Conservation (phyloP, 2,888 invertebrate genomes). For the Trissoscelio sp. region DNA sequence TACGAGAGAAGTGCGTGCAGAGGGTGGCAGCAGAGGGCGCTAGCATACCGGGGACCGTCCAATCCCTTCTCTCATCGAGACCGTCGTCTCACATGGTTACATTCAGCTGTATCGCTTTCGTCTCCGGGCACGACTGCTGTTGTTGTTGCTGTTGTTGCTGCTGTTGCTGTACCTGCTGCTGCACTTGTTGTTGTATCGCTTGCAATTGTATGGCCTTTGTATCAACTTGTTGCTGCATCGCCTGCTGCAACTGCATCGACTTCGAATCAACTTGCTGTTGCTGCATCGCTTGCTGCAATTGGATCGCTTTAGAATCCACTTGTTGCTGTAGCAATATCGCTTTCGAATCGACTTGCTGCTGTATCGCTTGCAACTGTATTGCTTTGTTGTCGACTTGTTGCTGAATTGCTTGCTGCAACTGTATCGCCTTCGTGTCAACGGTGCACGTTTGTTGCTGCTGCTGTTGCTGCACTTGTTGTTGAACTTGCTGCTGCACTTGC, state of each 20-base stretch:
- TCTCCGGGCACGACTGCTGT: constrained; percentile 81
- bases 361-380: constrained; percentile 77
- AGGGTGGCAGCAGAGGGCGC: constrained; percentile 82
- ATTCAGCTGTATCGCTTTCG: constrained; percentile 83
- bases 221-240: constrained; percentile 72
- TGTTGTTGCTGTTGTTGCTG: constrained; percentile 79
- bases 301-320: constrained; percentile 78
- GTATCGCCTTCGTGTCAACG: constrained; percentile 73
- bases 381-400: constrained; percentile 77
- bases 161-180: constrained; percentile 81
- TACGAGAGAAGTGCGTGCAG: constrained; percentile 83
- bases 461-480: constrained; percentile 82
- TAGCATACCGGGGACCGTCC: constrained; percentile 78
- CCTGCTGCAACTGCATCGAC: constrained; percentile 56
- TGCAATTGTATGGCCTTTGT: constrained; percentile 77
- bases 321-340: constrained; percentile 53
- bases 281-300: constrained; percentile 77
- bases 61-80: constrained; percentile 76
- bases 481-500: constrained; percentile 82
- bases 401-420: constrained; percentile 80
- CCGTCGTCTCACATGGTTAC: constrained; percentile 83
- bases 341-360: constrained; percentile 79
- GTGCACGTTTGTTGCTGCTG: constrained; percentile 79
- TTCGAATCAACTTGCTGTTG: constrained; percentile 74
- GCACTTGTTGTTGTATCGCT: constrained; percentile 79